Evolutionary conservation across 1,140 invertebrate genomes (phyloP).

Genomic region (Cydia strobilella): DNA sequence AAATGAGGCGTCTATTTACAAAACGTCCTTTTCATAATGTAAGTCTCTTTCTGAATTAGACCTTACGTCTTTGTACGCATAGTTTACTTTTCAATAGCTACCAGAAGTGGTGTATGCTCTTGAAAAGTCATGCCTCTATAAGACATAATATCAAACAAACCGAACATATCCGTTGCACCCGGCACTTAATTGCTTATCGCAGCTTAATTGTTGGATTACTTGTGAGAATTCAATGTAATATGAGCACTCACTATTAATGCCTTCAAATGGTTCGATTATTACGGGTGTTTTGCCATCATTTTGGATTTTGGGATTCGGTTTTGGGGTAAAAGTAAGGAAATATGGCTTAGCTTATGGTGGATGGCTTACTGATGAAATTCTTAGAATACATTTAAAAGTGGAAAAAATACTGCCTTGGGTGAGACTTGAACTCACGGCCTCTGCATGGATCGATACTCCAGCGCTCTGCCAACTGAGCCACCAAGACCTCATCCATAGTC

Average conservation of each 20-base stretch:
- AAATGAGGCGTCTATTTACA: not conserved
- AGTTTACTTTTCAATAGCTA: not conserved
- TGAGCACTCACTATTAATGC: slow-evolving; percentile 32
- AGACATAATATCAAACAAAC: slow-evolving; percentile 7
- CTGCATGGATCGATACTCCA: no score
- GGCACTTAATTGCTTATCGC: slow-evolving; percentile 7
- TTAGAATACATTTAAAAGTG: no score
- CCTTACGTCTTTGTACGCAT: not conserved
- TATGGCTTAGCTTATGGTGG: no score
- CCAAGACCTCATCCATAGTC: no score
- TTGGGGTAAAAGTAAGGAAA: not conserved
- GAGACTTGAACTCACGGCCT: no score
- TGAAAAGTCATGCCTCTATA: not conserved
- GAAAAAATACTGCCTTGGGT: no score
- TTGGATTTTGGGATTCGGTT: not conserved
- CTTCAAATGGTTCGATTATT: slow-evolving; percentile 14
- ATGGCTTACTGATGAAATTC: no score
- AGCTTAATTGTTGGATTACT: not conserved
- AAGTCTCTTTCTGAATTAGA: not conserved
- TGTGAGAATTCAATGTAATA: slow-evolving; percentile 25
- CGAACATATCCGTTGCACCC: slow-evolving; percentile 5
- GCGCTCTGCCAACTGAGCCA: no score
- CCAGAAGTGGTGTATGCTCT: not conserved
- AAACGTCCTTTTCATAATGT: not conserved
- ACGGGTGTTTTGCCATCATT: not conserved